These are phyloP conservation scores for Ceratoteleas bidentatus DNA, from an alignment of 1,140 invertebrate species.

Conservation along the genomic window DNA sequence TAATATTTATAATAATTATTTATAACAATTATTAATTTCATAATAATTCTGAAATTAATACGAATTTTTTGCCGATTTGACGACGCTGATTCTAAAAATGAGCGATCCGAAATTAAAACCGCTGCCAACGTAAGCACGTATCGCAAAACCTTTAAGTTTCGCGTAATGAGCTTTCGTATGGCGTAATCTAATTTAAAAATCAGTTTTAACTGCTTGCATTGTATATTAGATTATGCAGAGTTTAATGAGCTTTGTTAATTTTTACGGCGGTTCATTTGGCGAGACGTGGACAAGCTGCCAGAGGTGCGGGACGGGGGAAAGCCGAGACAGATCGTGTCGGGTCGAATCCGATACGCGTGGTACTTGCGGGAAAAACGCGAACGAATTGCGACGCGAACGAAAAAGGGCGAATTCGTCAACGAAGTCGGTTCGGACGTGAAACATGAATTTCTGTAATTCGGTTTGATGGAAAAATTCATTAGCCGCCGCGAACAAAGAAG, in stretches of 20 bases:
- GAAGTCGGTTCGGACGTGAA: slow-evolving; percentile 13
- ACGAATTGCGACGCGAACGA: too few species aligned
- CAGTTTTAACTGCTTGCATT: slow-evolving; percentile 38
- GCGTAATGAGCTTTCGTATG: slow-evolving; percentile 38
- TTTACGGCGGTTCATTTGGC: slow-evolving; percentile 14
- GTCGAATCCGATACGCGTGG: slow-evolving; percentile 7
- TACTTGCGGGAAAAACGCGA: slow-evolving; percentile 14
- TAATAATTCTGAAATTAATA: too few species aligned
- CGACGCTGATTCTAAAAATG: too few species aligned
- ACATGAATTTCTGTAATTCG: slow-evolving; percentile 41
- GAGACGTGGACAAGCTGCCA: background rate
- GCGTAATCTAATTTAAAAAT: slow-evolving; percentile 56
- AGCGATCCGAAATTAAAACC: too few species aligned
- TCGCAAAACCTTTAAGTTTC: slow-evolving; percentile 54
- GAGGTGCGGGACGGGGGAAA: too few species aligned
- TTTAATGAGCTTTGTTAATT: slow-evolving; percentile 44
- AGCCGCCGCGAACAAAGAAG: too few species aligned
- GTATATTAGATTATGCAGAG: slow-evolving; percentile 24
- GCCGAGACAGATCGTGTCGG: too few species aligned
- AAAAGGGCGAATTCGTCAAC: too few species aligned
- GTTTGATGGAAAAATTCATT: slow-evolving; percentile 30
- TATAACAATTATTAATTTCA: too few species aligned
- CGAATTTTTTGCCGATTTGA: too few species aligned
- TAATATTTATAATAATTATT: too few species aligned
- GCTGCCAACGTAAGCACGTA: slow-evolving; percentile 27